A percentile compares a stretch with the other conserved stretches of the same genome.
These are phyloP conservation scores for Artibeus lituratus DNA, from an alignment of 2,797 vertebrate genomes.

Conservation along the genomic window DNA sequence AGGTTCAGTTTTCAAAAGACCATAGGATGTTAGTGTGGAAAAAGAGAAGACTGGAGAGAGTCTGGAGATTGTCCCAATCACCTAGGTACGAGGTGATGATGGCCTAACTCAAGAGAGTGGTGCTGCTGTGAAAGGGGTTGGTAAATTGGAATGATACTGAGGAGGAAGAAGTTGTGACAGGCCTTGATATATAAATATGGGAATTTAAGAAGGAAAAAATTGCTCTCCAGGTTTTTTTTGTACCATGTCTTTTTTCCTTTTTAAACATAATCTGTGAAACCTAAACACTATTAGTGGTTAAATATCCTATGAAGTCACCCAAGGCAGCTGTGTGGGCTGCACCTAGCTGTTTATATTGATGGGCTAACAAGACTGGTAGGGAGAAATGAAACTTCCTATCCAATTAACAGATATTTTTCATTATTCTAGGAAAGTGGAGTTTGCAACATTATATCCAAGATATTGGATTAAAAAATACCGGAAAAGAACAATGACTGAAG, in stretches of 20 bases:
- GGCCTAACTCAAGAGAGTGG: not conserved
- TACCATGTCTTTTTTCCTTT: accelerated
- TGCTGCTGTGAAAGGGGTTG: not conserved
- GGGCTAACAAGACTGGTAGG: not conserved
- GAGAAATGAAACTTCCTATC: not conserved
- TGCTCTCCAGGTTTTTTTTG: not conserved
- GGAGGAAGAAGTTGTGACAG: not conserved
- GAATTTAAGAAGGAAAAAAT: not conserved
- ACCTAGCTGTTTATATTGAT: not conserved
- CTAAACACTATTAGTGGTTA: not conserved
- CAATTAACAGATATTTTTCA: not conserved
- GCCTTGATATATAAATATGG: not conserved
- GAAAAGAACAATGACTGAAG: not conserved
- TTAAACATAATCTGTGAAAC: not conserved
- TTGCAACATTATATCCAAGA: not conserved
- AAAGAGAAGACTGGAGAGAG: not conserved
- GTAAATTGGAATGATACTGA: not conserved
- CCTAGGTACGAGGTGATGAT: not conserved
- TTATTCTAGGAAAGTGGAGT: not conserved
- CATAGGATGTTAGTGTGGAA: not conserved
- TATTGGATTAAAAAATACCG: not conserved
- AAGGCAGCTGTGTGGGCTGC: not conserved
- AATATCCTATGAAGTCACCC: not conserved
- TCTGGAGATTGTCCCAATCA: not conserved
- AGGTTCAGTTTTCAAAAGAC: not conserved